Percentiles rank a stretch among this genome's conserved stretches.
Evolutionary conservation across 1,140 invertebrate species (phyloP).

Genomic region (Papilio glaucus): DNA sequence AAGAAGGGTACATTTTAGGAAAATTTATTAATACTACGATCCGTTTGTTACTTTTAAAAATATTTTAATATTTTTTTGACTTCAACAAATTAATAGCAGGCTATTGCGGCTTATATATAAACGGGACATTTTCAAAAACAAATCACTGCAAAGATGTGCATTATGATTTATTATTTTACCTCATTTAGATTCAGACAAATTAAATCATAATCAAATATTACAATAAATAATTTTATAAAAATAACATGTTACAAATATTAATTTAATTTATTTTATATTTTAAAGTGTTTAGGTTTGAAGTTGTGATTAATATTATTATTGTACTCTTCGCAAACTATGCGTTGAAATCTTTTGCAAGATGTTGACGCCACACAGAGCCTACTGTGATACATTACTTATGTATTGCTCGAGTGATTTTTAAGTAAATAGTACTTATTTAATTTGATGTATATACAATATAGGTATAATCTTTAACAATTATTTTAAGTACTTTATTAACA

Average conservation of each 20-base stretch:
- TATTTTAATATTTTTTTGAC: not conserved
- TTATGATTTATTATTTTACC: no score
- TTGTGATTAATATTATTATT: not conserved
- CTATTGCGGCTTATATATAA: not conserved
- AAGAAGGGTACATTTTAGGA: not conserved
- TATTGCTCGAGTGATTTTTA: not conserved
- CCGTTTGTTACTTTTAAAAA: not conserved
- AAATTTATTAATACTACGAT: not conserved
- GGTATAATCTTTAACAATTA: no score
- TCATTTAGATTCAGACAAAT: not conserved
- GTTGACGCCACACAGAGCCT: slow-evolving; percentile 19
- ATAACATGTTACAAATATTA: no score
- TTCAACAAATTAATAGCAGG: not conserved
- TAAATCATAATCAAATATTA: not conserved
- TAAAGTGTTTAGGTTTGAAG: not conserved
- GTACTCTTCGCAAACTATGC: slow-evolving; percentile 12
- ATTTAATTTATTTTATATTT: not conserved
- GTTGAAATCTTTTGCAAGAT: slow-evolving; percentile 51
- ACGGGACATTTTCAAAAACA: no score
- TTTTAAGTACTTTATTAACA: no score
- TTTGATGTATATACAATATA: no score
- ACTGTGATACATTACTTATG: not conserved
- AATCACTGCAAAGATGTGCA: not conserved
- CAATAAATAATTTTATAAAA: no score
- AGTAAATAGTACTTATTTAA: no score